Base-by-base conservation (phyloP, 2,797 vertebrate genomes). In the Pogonophryne albipinna region DNA sequence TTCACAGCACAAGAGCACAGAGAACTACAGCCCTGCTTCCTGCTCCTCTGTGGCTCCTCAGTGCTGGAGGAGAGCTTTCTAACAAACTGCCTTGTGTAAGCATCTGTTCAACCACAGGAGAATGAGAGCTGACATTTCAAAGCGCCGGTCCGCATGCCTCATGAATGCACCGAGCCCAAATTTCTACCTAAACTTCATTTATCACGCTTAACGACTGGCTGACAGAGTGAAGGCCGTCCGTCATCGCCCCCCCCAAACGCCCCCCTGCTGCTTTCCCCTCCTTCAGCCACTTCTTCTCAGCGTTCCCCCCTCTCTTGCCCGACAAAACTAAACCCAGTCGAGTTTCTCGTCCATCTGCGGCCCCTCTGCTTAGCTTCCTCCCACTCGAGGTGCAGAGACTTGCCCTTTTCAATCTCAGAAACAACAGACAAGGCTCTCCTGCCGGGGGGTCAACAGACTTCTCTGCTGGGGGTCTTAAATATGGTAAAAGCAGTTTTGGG, bases 201-300 rank as follows among this genome's bases (percentile, higher is more conserved):
- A 94, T 95, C 94, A 94, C 69, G 70, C 81, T 85, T 90, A 95
- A 93, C 64, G 82, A 91, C 80, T 58, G 71, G 90, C 82, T 93
- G 94, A 95, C 93, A 94, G 94, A 92, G 45, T 90, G 92, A 95
- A 93, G 91, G 89, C 85, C 82, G 76, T 94, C 94, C 89, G 81
- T 96, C 94, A 95, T 89, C 92, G 56, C 86, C 82, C 80, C 73
- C 73, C 80, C 71, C 19, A 45, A 57, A 79, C 78, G 52, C 71
- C 57, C 79, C 47, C 79, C 78, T 45, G 19, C 77, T 79, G 59
- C 41, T 74, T 83, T 74, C 61, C 67, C 56, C 76, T 72, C 78
- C 71, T 82, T 81, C 67, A 45, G 45, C 63, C 68, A 44, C 71
- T 16, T 63, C 78, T 58, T 82, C 71, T 71, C 45, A 6, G 72